Conservation (phyloP, 2,113 vertebrate genomes). For the Psophia crepitans region DNA sequence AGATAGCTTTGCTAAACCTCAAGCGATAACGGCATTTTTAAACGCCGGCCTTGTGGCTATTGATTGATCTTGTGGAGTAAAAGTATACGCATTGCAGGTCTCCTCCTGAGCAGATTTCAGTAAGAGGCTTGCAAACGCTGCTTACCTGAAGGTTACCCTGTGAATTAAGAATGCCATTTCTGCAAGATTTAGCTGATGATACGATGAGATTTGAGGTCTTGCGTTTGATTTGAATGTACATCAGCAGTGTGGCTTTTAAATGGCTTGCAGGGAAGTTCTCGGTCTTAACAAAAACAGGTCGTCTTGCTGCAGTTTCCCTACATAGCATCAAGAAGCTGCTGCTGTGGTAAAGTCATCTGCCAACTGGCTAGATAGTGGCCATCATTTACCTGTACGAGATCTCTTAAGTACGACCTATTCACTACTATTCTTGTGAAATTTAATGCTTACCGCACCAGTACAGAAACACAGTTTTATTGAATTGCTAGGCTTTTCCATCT, state of each 20-base stretch:
- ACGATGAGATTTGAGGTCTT: not conserved
- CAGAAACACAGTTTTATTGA: not conserved
- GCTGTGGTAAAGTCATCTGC: not conserved
- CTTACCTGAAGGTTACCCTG: constrained; percentile 44
- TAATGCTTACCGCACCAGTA: not conserved
- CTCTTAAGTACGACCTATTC: not conserved
- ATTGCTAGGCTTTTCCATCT: not conserved
- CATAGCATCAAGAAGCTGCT: not conserved
- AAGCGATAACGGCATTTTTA: not conserved
- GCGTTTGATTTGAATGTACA: not conserved
- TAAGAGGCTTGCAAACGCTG: not conserved
- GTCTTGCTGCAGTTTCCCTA: not conserved
- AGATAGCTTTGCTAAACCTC: not conserved
- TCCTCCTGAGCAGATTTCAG: constrained; percentile 49
- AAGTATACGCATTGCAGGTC: constrained; percentile 89
- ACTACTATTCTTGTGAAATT: not conserved
- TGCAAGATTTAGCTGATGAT: not conserved
- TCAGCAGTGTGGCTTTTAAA: not conserved
- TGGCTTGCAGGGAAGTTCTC: not conserved
- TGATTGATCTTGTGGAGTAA: constrained; percentile 51
- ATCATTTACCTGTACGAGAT: not conserved
- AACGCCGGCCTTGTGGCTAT: not conserved
- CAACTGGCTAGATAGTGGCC: not conserved
- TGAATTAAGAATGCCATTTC: not conserved
- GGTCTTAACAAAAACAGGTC: not conserved